Evolutionary conservation across 2,888 invertebrate genomes (phyloP).

Genomic region (Dicyrtomina minuta): DNA sequence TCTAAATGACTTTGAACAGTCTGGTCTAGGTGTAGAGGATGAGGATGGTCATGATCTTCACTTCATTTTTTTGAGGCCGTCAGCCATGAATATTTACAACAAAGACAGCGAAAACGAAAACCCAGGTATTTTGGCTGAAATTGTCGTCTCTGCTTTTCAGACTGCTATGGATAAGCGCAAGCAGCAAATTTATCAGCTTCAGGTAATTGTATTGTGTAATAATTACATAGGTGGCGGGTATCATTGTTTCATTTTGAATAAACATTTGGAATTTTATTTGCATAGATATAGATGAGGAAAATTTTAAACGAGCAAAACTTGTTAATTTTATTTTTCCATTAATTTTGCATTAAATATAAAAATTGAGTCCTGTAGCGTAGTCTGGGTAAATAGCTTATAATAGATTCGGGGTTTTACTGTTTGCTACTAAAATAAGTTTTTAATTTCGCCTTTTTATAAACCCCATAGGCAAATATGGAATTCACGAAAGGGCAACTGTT

Average conservation of each 20-base stretch:
- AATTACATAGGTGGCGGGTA: not conserved
- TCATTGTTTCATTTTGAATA: not conserved
- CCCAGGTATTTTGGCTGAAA: slow-evolving; percentile 86
- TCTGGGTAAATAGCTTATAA: slow-evolving; percentile 8
- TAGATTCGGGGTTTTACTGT: too few species aligned
- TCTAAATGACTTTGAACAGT: slow-evolving; percentile 73
- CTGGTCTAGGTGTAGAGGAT: slow-evolving; percentile 57
- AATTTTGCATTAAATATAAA: not conserved
- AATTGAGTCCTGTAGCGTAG: not conserved
- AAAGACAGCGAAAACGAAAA: slow-evolving; percentile 53
- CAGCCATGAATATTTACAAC: slow-evolving; percentile 56
- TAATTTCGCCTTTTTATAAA: too few species aligned
- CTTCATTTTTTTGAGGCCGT: too few species aligned
- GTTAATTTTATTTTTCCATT: too few species aligned
- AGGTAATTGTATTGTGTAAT: slow-evolving; percentile 61
- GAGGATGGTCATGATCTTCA: slow-evolving; percentile 47
- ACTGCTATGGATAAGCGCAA: slow-evolving; percentile 92
- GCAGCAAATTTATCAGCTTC: slow-evolving; percentile 84
- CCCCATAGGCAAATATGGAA: slow-evolving; percentile 80
- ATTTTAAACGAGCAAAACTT: too few species aligned
- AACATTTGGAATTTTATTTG: too few species aligned
- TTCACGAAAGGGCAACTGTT: slow-evolving; percentile 76
- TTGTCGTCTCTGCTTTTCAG: slow-evolving; percentile 92
- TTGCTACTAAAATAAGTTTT: too few species aligned
- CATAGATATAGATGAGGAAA: too few species aligned